These are phyloP conservation scores for Drosophila insularis DNA, from an alignment of 1,140 invertebrate species.

Conservation along the genomic window DNA sequence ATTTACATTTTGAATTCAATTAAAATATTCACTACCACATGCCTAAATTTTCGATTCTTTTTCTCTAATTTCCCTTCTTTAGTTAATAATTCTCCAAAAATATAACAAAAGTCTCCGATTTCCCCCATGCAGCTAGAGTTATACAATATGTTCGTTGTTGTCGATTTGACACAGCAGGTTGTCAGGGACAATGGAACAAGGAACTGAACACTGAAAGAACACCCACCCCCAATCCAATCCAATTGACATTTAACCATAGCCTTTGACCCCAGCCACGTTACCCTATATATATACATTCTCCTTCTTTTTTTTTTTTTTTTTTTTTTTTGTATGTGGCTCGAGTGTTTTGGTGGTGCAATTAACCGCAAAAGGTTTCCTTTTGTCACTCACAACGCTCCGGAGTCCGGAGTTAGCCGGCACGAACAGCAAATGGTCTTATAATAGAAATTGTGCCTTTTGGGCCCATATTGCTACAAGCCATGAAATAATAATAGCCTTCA, in stretches of 20 bases:
- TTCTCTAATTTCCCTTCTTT: not conserved
- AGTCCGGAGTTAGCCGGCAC: constrained; percentile 2
- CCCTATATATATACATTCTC: constrained; percentile 8
- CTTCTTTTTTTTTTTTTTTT: not conserved
- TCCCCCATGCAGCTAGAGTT: not conserved
- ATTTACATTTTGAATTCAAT: not conserved
- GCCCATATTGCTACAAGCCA: constrained; percentile 62
- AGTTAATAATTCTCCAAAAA: not conserved
- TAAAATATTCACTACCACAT: not conserved
- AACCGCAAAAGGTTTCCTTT: constrained; percentile 79
- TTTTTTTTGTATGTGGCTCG: constrained; percentile 10
- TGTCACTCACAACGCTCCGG: constrained; percentile 49
- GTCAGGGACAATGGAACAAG: constrained; percentile 36
- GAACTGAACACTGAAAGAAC: not conserved
- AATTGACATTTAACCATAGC: constrained; percentile 75
- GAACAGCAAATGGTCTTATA: constrained; percentile 26
- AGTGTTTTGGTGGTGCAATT: constrained; percentile 61
- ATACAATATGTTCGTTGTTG: constrained; percentile 32
- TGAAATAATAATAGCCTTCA: constrained; percentile 66
- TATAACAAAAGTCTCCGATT: not conserved
- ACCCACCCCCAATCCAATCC: constrained; percentile 14
- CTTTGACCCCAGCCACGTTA: constrained; percentile 51
- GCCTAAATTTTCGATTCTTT: not conserved
- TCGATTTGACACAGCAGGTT: constrained; percentile 47
- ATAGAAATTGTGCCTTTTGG: constrained; percentile 25